Evolutionary conservation across 2,888 invertebrate species (phyloP), one percentile per base, ranked within the genome.

Genomic region (Melanophora roralis): DNA sequence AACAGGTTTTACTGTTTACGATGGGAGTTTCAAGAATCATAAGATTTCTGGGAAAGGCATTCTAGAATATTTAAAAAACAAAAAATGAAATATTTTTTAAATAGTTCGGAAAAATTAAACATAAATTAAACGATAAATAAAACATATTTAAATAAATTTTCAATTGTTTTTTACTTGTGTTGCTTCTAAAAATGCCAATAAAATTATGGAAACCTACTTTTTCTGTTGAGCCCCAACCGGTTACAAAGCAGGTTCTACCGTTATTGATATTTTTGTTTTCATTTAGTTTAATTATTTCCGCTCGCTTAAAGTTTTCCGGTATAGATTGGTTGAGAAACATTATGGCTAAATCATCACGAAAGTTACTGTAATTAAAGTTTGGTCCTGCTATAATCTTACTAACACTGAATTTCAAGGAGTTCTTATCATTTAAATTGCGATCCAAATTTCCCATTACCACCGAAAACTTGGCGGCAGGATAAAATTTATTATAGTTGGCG

Each of bases 1-100:
- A 69, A 71, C 85, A 85, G n/a, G 38, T 19, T 2, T 55, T 64
- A 4, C 69, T 55, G 40, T 83, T 79, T 6, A 89, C 82, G 11
- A 87, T 83, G 8, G 88, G 86, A 43, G 88, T 84, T 69, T 88
- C 85, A 38, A 86, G 65, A 4, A 85, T 83, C 85, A 86, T 85
- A 4, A 89, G 82, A 19, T 72, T 68, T 11, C 59, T 57, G 1
- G 83, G 7, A 12, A 68, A 67, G 3, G 12, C 36, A n/a, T 45
- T 62, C 83, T 82, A 53, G 0, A n/a, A n/a, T n/a, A n/a, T n/a
- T n/a, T n/a, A n/a, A n/a, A n/a, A n/a, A n/a, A 59, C 16, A n/a
- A 34, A 9, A 47, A 19, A 23, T 23, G 8, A 27, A 38, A 23
- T 38, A 12, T 23, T 5, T 12, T 2, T 60, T 27, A 12, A 16